Conservation (phyloP, 2,888 invertebrate species). For the Calameuta filiformis region DNA sequence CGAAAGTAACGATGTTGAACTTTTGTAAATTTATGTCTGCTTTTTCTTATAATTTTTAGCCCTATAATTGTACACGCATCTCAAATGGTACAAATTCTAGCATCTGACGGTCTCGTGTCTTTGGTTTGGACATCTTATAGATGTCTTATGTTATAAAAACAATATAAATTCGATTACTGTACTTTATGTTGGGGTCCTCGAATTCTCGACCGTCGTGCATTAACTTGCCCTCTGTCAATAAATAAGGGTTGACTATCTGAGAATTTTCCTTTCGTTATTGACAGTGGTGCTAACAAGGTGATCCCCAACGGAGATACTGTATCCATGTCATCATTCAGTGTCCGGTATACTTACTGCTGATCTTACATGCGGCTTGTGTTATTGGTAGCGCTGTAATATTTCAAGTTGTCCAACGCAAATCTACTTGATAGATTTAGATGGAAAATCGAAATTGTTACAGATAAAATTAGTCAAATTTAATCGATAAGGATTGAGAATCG, state of each 20-base stretch:
- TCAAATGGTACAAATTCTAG: too few relatives aligned
- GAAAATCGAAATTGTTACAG: not conserved
- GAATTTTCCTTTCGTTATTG: conserved; percentile 8
- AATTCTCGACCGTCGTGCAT: not conserved
- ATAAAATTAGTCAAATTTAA: not conserved
- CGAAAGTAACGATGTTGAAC: not conserved
- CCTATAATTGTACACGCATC: not conserved
- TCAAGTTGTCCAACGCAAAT: not conserved
- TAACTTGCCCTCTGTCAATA: not conserved
- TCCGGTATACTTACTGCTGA: not conserved
- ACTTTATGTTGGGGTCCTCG: not conserved
- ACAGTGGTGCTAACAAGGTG: conserved; percentile 19
- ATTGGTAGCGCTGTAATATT: not conserved
- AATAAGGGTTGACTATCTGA: not conserved
- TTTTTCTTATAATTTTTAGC: too few relatives aligned
- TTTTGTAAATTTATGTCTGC: not conserved
- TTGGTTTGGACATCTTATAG: too few relatives aligned
- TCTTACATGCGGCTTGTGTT: not conserved
- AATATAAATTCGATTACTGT: not conserved
- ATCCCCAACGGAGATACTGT: conserved; percentile 15
- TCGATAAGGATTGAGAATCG: not conserved
- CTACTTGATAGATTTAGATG: not conserved
- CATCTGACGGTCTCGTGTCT: too few relatives aligned
- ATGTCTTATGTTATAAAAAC: too few relatives aligned
- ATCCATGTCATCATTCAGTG: conserved; percentile 11